phyloP scores from a whole-genome alignment of 2,113 vertebrate species.

The Salvator merianae region DNA sequence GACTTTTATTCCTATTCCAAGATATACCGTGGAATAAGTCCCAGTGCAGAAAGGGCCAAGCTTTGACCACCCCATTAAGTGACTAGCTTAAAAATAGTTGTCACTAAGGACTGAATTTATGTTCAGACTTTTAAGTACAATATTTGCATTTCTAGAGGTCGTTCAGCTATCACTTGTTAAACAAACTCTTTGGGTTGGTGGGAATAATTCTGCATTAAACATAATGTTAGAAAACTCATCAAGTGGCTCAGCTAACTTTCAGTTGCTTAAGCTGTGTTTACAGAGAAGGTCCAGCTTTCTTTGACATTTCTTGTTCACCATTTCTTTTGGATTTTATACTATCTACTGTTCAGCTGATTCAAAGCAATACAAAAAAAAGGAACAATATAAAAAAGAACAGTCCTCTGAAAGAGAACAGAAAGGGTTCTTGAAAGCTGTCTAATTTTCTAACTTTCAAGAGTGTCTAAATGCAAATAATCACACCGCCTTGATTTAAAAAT shows the following conservation, averaged over 20 bases:
- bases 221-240: conserved; percentile 3
- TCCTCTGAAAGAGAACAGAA: neutral
- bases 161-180: neutral
- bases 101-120: conserved; percentile 19
- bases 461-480: neutral
- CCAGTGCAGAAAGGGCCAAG: neutral
- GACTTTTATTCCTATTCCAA: too few relatives aligned
- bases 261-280: conserved; percentile 21
- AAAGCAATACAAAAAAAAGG: neutral
- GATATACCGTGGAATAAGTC: too few relatives aligned
- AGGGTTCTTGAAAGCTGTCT: neutral
- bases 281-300: conserved; percentile 24
- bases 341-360: neutral
- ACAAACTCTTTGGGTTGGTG: neutral
- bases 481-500: neutral
- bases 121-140: conserved; percentile 6
- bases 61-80: conserved; percentile 7
- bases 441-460: neutral
- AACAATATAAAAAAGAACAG: neutral
- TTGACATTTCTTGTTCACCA: neutral
- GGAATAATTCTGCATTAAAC: conserved; percentile 7
- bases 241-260: neutral
- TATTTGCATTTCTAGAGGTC: conserved; percentile 21
- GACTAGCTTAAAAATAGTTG: conserved; percentile 13
- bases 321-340: neutral